phyloP scores from a whole-genome alignment of 37 sponge, comb jelly and placozoan genomes.

The Theonella swinhoei region DNA sequence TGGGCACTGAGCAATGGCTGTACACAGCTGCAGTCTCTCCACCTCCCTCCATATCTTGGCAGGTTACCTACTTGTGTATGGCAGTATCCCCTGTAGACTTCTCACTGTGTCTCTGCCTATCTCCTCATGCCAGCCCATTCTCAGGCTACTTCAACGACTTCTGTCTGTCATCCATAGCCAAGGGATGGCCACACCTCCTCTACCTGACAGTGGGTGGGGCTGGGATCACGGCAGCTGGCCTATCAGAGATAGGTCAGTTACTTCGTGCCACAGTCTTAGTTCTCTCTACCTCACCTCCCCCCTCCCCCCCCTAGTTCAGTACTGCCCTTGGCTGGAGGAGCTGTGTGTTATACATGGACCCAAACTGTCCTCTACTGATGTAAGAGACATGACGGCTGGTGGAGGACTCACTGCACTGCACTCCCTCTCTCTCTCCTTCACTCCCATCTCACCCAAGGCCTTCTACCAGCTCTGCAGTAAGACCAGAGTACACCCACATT shows the following conservation, averaged over 20 bases:
- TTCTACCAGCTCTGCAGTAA: slow-evolving; percentile 21
- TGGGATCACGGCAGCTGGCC: slow-evolving; percentile 22
- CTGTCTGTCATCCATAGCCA: slow-evolving; percentile 26
- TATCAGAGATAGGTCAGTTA: slow-evolving; percentile 36
- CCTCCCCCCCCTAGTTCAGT: slow-evolving; percentile 23
- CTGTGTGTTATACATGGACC: slow-evolving; percentile 37
- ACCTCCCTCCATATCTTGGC: slow-evolving; percentile 36
- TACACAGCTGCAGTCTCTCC: slow-evolving; percentile 21
- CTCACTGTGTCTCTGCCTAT: background rate
- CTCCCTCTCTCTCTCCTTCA: slow-evolving; percentile 44
- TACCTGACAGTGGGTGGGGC: slow-evolving; percentile 40
- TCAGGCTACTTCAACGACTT: slow-evolving; percentile 31
- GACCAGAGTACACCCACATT: background rate
- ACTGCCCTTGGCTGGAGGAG: slow-evolving; percentile 11
- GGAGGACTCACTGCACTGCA: slow-evolving; percentile 23
- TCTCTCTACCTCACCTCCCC: no score
- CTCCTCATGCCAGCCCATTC: slow-evolving; percentile 4
- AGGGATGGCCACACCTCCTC: slow-evolving; percentile 38
- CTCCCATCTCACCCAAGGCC: slow-evolving; percentile 35
- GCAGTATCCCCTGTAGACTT: background rate
- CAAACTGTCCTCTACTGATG: background rate
- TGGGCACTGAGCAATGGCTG: slow-evolving; percentile 69
- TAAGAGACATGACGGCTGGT: slow-evolving; percentile 8
- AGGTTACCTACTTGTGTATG: slow-evolving; percentile 9
- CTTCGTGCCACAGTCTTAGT: background rate